A percentile compares a stretch with the other conserved stretches of the same genome.
phyloP scores from a whole-genome alignment of 2,888 invertebrate species.

The Aphodius sticticus region DNA sequence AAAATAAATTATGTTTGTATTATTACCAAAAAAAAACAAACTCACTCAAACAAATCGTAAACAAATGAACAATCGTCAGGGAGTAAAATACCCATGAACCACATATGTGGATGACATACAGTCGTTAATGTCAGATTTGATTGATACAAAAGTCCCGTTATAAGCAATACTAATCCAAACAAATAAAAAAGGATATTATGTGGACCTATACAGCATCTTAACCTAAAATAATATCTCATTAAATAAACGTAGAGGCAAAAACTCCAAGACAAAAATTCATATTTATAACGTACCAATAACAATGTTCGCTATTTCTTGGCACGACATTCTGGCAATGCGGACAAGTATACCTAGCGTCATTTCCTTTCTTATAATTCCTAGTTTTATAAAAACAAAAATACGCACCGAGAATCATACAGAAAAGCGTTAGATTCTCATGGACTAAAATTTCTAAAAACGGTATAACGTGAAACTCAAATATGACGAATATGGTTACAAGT shows the following conservation, averaged over 20 bases:
- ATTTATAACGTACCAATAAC: conserved; percentile 28
- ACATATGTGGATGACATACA: conserved; percentile 82
- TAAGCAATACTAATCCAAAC: conserved; percentile 70
- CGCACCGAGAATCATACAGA: conserved; percentile 62
- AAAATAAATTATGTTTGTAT: conserved; percentile 6
- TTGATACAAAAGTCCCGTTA: conserved; percentile 74
- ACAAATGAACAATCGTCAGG: conserved; percentile 88
- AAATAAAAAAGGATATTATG: conserved; percentile 81
- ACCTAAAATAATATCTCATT: conserved; percentile 61
- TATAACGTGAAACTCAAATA: conserved; percentile 77
- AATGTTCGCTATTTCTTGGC: conserved; percentile 60
- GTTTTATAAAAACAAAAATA: conserved; percentile 60
- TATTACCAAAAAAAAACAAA: conserved; percentile 45
- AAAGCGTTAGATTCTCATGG: conserved; percentile 69
- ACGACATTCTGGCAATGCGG: conserved; percentile 68
- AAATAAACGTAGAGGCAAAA: conserved; percentile 49
- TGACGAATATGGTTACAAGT: conserved; percentile 68
- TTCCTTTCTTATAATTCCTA: conserved; percentile 47
- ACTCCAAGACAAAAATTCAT: conserved; percentile 50
- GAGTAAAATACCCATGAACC: conserved; percentile 73
- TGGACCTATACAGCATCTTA: conserved; percentile 85
- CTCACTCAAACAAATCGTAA: conserved; percentile 80
- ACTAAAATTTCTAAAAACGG: conserved; percentile 75
- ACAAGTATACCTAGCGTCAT: conserved; percentile 47
- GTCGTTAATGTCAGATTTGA: conserved; percentile 84